Conservation (phyloP, 2,888 invertebrate genomes). For the Andrena bucephala region DNA sequence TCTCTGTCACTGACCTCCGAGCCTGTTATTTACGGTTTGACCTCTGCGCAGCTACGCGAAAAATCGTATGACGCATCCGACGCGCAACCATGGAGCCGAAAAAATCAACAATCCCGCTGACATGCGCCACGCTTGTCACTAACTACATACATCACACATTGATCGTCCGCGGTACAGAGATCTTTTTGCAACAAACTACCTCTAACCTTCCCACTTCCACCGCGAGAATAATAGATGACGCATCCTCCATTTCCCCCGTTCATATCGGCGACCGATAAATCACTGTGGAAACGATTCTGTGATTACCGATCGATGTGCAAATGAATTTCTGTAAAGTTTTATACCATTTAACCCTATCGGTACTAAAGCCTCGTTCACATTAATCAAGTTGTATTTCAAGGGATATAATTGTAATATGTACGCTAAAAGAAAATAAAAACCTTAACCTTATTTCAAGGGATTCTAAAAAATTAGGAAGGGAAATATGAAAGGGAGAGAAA, state of each 20-base stretch:
- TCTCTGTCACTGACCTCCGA: conserved; percentile 57
- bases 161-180: conserved; percentile 16
- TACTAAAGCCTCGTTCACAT: no score
- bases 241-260: neutral
- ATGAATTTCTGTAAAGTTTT: no score
- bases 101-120: conserved; percentile 54
- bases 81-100: conserved; percentile 64
- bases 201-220: conserved; percentile 6
- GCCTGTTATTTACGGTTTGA: conserved; percentile 57
- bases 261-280: neutral
- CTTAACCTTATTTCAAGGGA: no score
- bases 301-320: neutral
- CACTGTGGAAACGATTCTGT: neutral
- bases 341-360: no score
- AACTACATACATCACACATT: conserved; percentile 17
- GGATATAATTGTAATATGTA: no score
- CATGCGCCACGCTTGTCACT: conserved; percentile 33
- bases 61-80: conserved; percentile 61
- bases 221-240: conserved; percentile 60
- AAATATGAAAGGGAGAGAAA: no score
- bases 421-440: no score
- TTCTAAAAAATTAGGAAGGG: no score
- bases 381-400: neutral
- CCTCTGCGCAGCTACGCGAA: conserved; percentile 37
- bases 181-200: conserved; percentile 41